A percentile compares a stretch with the other conserved stretches of the same genome.
These are phyloP conservation scores for Boloria selene DNA, from an alignment of 2,888 invertebrate species.

Conservation along the genomic window DNA sequence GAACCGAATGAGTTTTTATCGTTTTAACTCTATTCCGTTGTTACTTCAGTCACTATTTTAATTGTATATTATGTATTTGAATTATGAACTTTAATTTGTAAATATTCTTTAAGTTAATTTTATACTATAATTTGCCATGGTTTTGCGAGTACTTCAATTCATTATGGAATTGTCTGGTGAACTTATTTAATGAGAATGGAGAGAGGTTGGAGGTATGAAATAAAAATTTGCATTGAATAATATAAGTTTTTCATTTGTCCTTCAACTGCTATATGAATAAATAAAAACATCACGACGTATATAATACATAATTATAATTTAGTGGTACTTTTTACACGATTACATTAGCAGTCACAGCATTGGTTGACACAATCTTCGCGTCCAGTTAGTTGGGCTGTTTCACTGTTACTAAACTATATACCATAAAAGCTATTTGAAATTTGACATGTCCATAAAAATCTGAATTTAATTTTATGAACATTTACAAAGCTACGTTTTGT, in stretches of 20 bases:
- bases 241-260: slow-evolving; percentile 62
- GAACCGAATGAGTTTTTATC: slow-evolving; percentile 60
- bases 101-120: slow-evolving; percentile 79
- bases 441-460: neutral
- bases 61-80: slow-evolving; percentile 77
- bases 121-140: slow-evolving; percentile 76
- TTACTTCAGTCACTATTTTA: slow-evolving; percentile 78
- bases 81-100: slow-evolving; percentile 74
- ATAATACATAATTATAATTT: slow-evolving; percentile 74
- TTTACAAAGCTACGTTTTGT: neutral
- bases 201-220: slow-evolving; percentile 77
- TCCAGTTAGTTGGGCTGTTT: slow-evolving; percentile 8
- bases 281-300: slow-evolving; percentile 53
- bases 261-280: slow-evolving; percentile 38
- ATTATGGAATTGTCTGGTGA: slow-evolving; percentile 69
- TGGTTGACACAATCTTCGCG: neutral
- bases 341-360: slow-evolving; percentile 28
- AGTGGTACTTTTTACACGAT: slow-evolving; percentile 60
- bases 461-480: slow-evolving; percentile 1
- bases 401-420: slow-evolving; percentile 2
- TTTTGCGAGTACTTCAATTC: slow-evolving; percentile 71
- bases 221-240: slow-evolving; percentile 76
- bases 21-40: slow-evolving; percentile 63
- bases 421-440: slow-evolving; percentile 1
- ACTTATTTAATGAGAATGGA: slow-evolving; percentile 71